Base-by-base conservation (phyloP, 2,113 vertebrate species). In the Ictidomys tridecemlineatus region DNA sequence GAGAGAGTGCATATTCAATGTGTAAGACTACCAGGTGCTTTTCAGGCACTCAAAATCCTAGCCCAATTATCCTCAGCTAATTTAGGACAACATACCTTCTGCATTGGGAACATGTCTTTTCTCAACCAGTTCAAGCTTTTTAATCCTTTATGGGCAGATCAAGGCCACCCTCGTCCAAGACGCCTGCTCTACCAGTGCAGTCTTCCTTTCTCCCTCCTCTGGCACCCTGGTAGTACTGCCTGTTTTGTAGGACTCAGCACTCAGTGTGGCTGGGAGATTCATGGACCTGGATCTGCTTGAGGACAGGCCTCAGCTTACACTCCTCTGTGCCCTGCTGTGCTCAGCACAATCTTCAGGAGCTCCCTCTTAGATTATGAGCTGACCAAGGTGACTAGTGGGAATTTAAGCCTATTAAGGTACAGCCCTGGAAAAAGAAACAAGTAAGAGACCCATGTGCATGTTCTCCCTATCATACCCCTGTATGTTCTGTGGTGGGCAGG, bases 121-220 rank as follows among this genome's bases (percentile, higher is more conserved):
- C 61, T 87, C 8, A 8, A 3, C 30, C 14, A 37, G 0, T 12
- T 78, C 10, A n/a, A 48, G 37, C 74, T 5, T 3, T 5, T 3
- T 22, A 8, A 0, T 4, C 39, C 65, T 51, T 37, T 30, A 8
- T 39, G 26, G 73, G 8, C 24, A 8, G 45, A 2, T 67, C 76
- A 2, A 48, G 34, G 63, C 28, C 20, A 4, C 4, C 30, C 17
- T 37, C 79, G 26, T n/a, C 22, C 37, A 45, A 1, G 7, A 4
- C 12, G 32, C 13, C 82, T 0, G 18, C 13, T 37, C 93, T 34
- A 22, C 9, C 37, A 18, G 28, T 4, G 17, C 10, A 26, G 11
- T 10, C 24, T 1, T 1, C 32, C 4, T 1, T 0, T 5, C 0
- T 8, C 28, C 4, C 1, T 16, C 18, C 8, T 4, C 45, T 22